Evolutionary conservation across 2,113 vertebrate species (phyloP).

Genomic region (Microcebus murinus): DNA sequence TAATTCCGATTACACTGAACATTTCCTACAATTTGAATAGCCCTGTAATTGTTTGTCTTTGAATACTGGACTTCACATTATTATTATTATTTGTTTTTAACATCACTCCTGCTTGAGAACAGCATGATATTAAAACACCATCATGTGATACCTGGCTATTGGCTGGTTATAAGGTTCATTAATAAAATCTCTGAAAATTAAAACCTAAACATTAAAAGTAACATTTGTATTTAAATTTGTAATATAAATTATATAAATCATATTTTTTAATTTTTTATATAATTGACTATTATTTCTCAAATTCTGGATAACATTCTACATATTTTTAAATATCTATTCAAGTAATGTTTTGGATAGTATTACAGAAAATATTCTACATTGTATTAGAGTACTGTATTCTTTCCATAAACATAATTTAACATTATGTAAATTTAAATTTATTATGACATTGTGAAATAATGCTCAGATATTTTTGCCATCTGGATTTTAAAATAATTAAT

Average conservation of each 20-base stretch:
- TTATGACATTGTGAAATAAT: neutral
- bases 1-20: constrained; percentile 40
- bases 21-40: constrained; percentile 38
- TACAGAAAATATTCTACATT: neutral
- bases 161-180: constrained; percentile 6
- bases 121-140: constrained; percentile 31
- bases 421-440: constrained; percentile 30
- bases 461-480: neutral
- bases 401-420: neutral
- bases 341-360: neutral
- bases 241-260: constrained; percentile 43
- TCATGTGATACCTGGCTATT: neutral
- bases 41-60: constrained; percentile 42
- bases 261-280: constrained; percentile 42
- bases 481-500: constrained; percentile 42
- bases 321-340: neutral
- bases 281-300: neutral
- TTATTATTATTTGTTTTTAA: constrained; percentile 4
- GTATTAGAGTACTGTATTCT: neutral
- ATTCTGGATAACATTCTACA: neutral
- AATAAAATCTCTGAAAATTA: constrained; percentile 43
- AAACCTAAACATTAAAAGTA: constrained; percentile 37
- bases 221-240: constrained; percentile 23
- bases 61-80: neutral
- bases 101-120: neutral